phyloP scores from a whole-genome alignment of 1,140 invertebrate species.

The Drosophila burlai region DNA sequence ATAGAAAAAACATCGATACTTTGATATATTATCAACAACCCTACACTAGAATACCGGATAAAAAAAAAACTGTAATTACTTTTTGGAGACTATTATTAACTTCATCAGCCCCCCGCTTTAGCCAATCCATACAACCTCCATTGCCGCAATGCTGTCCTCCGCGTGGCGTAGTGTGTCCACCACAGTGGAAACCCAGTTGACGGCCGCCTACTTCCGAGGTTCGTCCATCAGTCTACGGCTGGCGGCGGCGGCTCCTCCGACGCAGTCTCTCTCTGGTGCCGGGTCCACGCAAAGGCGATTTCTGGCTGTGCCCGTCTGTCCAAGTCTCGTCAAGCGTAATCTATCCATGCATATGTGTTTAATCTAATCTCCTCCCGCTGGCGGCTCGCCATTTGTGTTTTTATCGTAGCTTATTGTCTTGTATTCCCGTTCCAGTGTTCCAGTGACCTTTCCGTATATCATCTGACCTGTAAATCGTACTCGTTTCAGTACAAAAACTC shows the following conservation, averaged over 20 bases:
- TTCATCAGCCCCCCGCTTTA: slow-evolving; percentile 32
- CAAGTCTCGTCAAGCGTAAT: slow-evolving; percentile 72
- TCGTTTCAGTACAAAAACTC: slow-evolving; percentile 81
- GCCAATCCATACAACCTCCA: slow-evolving; percentile 1
- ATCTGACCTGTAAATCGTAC: slow-evolving; percentile 9
- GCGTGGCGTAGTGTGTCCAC: slow-evolving; percentile 59
- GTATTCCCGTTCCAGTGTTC: slow-evolving; percentile 11
- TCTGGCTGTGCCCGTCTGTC: slow-evolving; percentile 70
- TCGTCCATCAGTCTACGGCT: slow-evolving; percentile 56
- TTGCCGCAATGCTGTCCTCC: slow-evolving; percentile 58
- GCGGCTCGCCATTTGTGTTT: slow-evolving; percentile 20
- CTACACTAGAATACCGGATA: not conserved
- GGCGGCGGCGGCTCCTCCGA: slow-evolving; percentile 23
- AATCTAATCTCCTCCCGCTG: slow-evolving; percentile 52
- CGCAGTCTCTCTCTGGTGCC: slow-evolving; percentile 45
- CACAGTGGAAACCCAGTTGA: slow-evolving; percentile 58
- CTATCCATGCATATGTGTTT: slow-evolving; percentile 56
- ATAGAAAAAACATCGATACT: too few species aligned
- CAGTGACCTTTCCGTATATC: slow-evolving; percentile 2
- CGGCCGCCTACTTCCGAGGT: slow-evolving; percentile 76
- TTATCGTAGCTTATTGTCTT: slow-evolving; percentile 19
- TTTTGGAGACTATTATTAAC: slow-evolving; percentile 22
- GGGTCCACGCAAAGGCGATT: slow-evolving; percentile 57
- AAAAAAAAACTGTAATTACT: slow-evolving; percentile 45
- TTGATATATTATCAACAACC: too few species aligned